Conservation (phyloP, 2,888 invertebrate genomes). For the Cephus sareptanus region DNA sequence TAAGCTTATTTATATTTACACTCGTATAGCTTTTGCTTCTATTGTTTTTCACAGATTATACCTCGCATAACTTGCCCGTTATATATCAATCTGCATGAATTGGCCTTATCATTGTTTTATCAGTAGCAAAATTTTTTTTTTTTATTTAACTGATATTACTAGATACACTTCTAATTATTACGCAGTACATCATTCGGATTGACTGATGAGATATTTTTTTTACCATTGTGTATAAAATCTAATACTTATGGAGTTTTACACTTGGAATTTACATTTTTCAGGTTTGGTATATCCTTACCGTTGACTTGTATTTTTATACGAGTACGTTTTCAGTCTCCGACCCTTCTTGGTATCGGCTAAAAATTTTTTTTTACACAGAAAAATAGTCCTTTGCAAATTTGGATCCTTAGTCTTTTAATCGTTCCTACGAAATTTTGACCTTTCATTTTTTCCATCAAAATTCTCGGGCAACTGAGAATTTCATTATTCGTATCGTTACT, state of each 20-base stretch:
- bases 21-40: neutral
- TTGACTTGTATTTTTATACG: too few species aligned
- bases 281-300: too few species aligned
- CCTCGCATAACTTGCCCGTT: neutral
- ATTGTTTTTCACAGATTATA: neutral
- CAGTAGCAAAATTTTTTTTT: neutral
- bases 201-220: neutral
- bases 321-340: too few species aligned
- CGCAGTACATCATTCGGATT: neutral
- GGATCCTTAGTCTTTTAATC: neutral
- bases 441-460: conserved; percentile 1
- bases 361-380: neutral
- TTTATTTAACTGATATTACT: neutral
- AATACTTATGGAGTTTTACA: too few species aligned
- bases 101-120: neutral
- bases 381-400: neutral
- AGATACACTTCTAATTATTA: neutral
- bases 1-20: neutral
- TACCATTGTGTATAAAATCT: neutral
- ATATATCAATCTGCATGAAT: neutral
- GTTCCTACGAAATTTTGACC: neutral
- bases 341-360: too few species aligned
- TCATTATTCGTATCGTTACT: too few species aligned
- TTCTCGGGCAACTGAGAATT: conserved; percentile 9
- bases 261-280: too few species aligned